These are phyloP conservation scores for Paracanthobrama guichenoti DNA, from an alignment of 2,113 vertebrate genomes.

Conservation along the genomic window DNA sequence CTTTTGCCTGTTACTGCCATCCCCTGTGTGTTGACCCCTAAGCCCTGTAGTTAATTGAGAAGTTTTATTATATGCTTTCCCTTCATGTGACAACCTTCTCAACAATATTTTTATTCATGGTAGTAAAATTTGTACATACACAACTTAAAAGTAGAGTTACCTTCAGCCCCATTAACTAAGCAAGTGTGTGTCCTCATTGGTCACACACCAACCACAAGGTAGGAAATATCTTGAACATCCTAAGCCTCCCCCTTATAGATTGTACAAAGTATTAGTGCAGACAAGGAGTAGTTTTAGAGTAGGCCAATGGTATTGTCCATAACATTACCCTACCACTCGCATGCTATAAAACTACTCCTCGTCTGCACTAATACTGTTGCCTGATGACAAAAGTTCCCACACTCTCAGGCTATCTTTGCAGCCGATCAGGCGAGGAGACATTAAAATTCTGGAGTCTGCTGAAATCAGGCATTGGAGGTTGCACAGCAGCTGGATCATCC, in stretches of 20 bases:
- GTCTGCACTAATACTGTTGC: neutral
- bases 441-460: neutral
- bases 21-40: constrained; percentile 46
- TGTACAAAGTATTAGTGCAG: neutral
- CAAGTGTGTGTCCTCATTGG: neutral
- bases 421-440: neutral
- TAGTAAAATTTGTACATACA: neutral
- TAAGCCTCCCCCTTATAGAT: neutral
- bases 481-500: too few species aligned
- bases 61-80: neutral
- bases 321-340: too few species aligned
- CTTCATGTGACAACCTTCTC: neutral
- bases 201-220: neutral
- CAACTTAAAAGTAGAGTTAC: neutral
- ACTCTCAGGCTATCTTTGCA: neutral
- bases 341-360: too few species aligned
- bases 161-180: neutral
- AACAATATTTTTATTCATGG: neutral
- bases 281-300: too few species aligned
- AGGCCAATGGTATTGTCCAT: too few species aligned
- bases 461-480: too few species aligned
- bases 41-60: constrained; percentile 64
- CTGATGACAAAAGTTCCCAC: neutral
- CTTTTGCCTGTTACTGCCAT: constrained; percentile 54
- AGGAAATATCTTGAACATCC: neutral